Conservation (phyloP, 2,113 vertebrate genomes). For the Phalacrocorax aristotelis region DNA sequence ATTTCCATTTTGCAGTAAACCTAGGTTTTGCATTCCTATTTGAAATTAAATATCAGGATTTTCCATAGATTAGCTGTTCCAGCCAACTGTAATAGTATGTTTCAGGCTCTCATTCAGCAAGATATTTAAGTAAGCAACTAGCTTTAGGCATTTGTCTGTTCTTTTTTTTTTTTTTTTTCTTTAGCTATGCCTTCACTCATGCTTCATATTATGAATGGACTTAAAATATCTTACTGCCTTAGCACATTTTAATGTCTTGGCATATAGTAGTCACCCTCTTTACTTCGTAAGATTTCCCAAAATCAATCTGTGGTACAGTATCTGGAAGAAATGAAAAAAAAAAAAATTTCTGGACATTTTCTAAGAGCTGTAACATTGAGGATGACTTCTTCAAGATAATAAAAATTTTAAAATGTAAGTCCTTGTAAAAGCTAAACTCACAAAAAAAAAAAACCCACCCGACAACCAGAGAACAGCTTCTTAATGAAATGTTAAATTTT, state of each 20-base stretch:
- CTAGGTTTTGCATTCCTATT: not conserved
- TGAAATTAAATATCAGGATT: constrained; percentile 15
- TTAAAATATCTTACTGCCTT: not conserved
- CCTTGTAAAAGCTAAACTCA: not conserved
- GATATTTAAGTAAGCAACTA: not conserved
- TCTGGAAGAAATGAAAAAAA: not conserved
- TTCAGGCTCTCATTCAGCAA: constrained; percentile 20
- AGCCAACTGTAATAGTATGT: not conserved
- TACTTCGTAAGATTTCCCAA: not conserved
- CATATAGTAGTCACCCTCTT: not conserved
- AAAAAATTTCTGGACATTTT: not conserved
- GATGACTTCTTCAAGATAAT: not conserved
- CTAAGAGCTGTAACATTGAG: not conserved
- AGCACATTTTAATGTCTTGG: not conserved
- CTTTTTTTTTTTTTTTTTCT: fast-evolving
- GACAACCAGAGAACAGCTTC: not conserved
- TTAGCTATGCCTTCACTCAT: not conserved
- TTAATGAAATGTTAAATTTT: constrained; percentile 59
- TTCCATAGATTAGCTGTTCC: not conserved
- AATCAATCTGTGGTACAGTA: not conserved
- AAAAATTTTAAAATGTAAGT: not conserved
- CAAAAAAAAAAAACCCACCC: not conserved
- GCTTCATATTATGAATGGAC: not conserved
- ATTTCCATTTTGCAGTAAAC: constrained; percentile 21
- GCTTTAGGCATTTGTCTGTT: not conserved